Base-by-base conservation (phyloP, 2,888 invertebrate genomes). In the Anaspis maculata region DNA sequence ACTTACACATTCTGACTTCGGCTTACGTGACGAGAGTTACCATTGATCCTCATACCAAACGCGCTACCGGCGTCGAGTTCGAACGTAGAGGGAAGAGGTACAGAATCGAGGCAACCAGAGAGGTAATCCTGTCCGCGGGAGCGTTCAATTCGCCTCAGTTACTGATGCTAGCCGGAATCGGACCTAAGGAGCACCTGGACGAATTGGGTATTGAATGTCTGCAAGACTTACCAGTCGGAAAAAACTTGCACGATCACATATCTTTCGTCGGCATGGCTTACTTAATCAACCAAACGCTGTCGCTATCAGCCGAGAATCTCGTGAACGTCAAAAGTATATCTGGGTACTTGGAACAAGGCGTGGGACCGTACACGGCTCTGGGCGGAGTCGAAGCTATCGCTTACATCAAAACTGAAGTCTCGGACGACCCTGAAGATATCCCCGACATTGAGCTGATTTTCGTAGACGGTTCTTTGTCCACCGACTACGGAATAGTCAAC, bases 101-200 rank as follows among this genome's bases (percentile, higher is more conserved):
- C 24, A 37, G 15, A 22, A 63, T 61, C 2, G 46, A 45, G 12
- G 72, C 72, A 5, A 57, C 61, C 13, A 71, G 68, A 41, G 73
- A 72, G 46, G 66, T 78, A 0, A 73, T 77, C 34, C 48, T 77
- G 10, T 70, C 72, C 47, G 76, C 69, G 26, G 77, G 47, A 37
- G 76, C 86, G 0, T 77, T 90, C 42, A 84, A 83, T 61, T 79
- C 85, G 1, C 83, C 89, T 0, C 86, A 90, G 59, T 57, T 90
- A 7, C 50, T 79, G 11, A 76, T 79, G 76, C 60, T 79, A 2
- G 76, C 77, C 1, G 79, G 79, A 3, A 61, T 81, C n/a, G 80
- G 80, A 0, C 79, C 80, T 1, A 66, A 59, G 39, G 59, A 71
- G 3, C 77, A 80, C 43, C 57, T 81, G 30, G 51, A 70, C 39